Evolutionary conservation across 2,888 invertebrate species (phyloP).

Genomic region (Drosophila aldrichi): DNA sequence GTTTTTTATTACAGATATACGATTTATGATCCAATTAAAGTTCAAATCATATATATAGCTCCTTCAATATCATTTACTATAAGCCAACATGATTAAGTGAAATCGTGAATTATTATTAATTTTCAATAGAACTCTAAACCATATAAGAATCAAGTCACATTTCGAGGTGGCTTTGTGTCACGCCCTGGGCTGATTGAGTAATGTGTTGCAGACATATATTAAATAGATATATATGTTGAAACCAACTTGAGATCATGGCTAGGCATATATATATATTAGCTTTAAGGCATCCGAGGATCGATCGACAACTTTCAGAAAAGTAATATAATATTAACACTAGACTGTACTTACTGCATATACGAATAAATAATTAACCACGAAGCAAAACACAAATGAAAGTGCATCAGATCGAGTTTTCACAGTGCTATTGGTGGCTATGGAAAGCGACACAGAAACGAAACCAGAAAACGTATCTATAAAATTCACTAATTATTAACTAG

Average conservation of each 20-base stretch:
- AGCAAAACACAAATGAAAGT: conserved; percentile 16
- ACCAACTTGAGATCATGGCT: conserved; percentile 6
- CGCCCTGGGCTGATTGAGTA: not conserved
- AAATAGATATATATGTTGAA: conserved; percentile 29
- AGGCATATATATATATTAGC: conserved; percentile 1
- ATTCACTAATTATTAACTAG: conserved; percentile 69
- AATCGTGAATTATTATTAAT: not conserved
- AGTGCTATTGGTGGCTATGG: conserved; percentile 8
- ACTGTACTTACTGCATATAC: conserved; percentile 39
- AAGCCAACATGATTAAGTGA: no score
- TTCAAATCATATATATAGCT: not conserved
- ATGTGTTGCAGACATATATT: conserved; percentile 11
- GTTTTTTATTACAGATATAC: not conserved
- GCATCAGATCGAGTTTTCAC: conserved; percentile 27
- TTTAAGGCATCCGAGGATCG: conserved; percentile 10
- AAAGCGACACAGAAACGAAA: not conserved
- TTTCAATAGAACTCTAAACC: not conserved
- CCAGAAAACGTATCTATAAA: conserved; percentile 36
- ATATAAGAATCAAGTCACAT: not conserved
- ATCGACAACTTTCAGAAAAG: conserved; percentile 19
- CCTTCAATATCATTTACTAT: not conserved
- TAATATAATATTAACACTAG: conserved; percentile 35
- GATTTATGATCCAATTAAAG: not conserved
- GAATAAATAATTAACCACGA: conserved; percentile 14
- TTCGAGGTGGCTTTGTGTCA: not conserved